These are phyloP conservation scores for Tupiocoris notatus DNA, from an alignment of 2,888 invertebrate species.

Conservation along the genomic window DNA sequence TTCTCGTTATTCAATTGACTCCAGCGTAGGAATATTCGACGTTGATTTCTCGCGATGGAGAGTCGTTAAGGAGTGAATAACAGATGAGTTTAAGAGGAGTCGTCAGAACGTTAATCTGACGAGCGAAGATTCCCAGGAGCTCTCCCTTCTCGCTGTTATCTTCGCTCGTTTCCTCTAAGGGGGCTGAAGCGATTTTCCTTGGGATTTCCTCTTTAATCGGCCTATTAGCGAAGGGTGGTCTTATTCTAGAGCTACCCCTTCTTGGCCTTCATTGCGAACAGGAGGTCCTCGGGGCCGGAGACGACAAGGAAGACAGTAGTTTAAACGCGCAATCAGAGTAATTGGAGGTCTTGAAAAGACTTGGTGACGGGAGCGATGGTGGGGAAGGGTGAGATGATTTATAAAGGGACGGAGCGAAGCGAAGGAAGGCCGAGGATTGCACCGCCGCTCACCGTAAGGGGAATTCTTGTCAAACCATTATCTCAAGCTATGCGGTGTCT, in stretches of 20 bases:
- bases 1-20: no score
- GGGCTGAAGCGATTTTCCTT: slow-evolving; percentile 29
- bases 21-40: no score
- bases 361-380: neutral
- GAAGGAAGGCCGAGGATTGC: no score
- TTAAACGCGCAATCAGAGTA: slow-evolving; percentile 39
- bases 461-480: no score
- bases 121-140: neutral
- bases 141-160: neutral
- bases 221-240: slow-evolving; percentile 21
- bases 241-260: neutral
- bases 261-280: slow-evolving; percentile 12
- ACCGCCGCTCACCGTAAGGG: no score
- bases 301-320: neutral
- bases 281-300: neutral
- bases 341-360: slow-evolving; percentile 21
- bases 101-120: neutral
- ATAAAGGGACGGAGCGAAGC: no score
- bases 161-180: neutral
- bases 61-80: neutral
- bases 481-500: no score
- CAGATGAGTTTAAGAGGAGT: neutral
- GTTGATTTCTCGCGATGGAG: no score
- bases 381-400: neutral
- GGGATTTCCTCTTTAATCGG: slow-evolving; percentile 36